These are phyloP conservation scores for Anthrax anthrax DNA, from an alignment of 2,888 invertebrate species.

Conservation along the genomic window DNA sequence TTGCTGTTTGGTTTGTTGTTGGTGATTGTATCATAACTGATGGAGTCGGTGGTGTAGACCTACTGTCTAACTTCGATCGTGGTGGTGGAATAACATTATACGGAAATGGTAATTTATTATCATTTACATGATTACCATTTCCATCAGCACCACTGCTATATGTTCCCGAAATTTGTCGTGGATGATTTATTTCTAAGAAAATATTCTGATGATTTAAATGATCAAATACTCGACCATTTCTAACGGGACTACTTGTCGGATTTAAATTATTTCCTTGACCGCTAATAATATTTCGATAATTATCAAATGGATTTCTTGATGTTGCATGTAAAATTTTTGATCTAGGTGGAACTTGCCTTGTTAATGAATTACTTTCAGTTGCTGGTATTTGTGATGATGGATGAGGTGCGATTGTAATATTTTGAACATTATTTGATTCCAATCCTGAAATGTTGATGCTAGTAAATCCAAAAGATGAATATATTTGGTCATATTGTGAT, in stretches of 20 bases:
- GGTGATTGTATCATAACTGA: conserved; percentile 13
- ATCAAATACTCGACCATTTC: conserved; percentile 31
- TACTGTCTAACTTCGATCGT: conserved; percentile 37
- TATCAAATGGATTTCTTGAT: conserved; percentile 8
- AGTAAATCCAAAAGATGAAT: conserved; percentile 19
- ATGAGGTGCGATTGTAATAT: conserved; percentile 18
- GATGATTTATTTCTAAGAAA: conserved; percentile 18
- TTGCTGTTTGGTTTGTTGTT: conserved; percentile 9
- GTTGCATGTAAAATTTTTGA: conserved; percentile 14
- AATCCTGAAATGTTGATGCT: conserved; percentile 19
- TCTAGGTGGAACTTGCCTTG: conserved; percentile 18
- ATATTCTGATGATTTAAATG: conserved; percentile 16
- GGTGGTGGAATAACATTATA: conserved; percentile 43
- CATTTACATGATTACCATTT: conserved; percentile 14
- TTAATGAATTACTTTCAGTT: conserved; percentile 22
- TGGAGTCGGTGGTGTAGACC: conserved; percentile 16
- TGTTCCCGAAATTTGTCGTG: conserved; percentile 17
- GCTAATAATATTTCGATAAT: conserved; percentile 9
- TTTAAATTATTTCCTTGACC: conserved; percentile 4
- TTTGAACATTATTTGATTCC: conserved; percentile 15
- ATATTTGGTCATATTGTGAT: conserved; percentile 15
- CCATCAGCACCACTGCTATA: conserved; percentile 15
- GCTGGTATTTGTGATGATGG: conserved; percentile 20
- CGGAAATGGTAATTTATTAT: conserved; percentile 26
- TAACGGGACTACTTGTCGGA: conserved; percentile 32